These are phyloP conservation scores for Trichoplusia ni DNA, from an alignment of 1,140 invertebrate genomes.

Conservation along the genomic window DNA sequence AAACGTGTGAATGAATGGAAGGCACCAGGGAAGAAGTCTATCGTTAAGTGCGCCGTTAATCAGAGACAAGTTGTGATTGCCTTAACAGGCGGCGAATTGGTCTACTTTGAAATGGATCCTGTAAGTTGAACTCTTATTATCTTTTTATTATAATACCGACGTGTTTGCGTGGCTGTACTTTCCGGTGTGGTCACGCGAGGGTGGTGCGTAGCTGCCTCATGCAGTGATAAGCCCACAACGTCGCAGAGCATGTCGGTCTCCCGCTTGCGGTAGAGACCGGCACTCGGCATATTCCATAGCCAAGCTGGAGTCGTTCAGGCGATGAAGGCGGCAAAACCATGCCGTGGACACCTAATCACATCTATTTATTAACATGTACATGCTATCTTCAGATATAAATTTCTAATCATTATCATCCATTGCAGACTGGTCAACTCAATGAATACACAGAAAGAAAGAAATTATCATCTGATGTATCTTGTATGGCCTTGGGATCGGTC, in stretches of 20 bases:
- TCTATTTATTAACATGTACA: not conserved
- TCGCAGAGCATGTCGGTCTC: constrained; percentile 67
- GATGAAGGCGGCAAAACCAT: constrained; percentile 80
- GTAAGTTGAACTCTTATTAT: constrained; percentile 84
- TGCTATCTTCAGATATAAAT: not conserved
- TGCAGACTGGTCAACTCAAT: constrained; percentile 97
- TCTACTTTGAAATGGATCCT: constrained; percentile 99
- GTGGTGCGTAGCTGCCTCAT: constrained; percentile 73
- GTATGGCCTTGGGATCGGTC: constrained; percentile 98
- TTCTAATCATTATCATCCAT: constrained; percentile 39
- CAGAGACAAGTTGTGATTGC: constrained; percentile 99
- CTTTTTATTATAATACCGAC: constrained; percentile 46
- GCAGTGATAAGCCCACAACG: constrained; percentile 73
- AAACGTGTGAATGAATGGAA: constrained; percentile 99
- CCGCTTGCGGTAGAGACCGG: constrained; percentile 62
- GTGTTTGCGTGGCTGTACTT: constrained; percentile 60
- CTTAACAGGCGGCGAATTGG: constrained; percentile 97
- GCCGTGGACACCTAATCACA: constrained; percentile 63
- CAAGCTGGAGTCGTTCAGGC: constrained; percentile 74
- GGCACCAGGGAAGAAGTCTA: constrained; percentile 97
- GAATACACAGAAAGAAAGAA: constrained; percentile 99
- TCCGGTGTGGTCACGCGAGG: constrained; percentile 54
- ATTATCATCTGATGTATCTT: constrained; percentile 98
- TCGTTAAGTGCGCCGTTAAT: constrained; percentile 99
- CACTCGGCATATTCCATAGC: constrained; percentile 80